phyloP scores from a whole-genome alignment of 2,113 vertebrate genomes.

The Pantherophis guttatus region DNA sequence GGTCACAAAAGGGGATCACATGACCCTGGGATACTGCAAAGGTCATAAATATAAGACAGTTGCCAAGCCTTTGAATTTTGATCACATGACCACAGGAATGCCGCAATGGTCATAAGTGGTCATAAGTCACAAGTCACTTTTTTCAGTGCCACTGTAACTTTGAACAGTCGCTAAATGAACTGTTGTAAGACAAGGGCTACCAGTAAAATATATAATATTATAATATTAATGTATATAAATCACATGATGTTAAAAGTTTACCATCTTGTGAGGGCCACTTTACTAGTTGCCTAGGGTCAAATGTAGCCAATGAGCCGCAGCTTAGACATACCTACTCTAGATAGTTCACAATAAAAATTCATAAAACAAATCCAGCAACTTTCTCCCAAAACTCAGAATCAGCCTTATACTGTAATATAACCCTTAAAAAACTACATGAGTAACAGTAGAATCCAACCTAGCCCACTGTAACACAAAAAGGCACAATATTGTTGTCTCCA shows the following conservation, averaged over 20 bases:
- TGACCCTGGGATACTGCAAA: background rate
- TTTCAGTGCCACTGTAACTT: background rate
- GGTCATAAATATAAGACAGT: background rate
- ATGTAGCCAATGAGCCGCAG: background rate
- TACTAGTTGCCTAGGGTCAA: background rate
- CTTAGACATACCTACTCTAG: background rate
- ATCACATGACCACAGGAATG: background rate
- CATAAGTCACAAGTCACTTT: background rate
- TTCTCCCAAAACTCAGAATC: background rate
- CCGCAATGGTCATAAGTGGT: background rate
- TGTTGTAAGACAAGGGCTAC: background rate
- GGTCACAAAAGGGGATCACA: background rate
- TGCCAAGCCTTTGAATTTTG: background rate
- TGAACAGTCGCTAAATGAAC: background rate
- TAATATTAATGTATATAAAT: background rate
- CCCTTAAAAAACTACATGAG: background rate
- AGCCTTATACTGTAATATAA: background rate
- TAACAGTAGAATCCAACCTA: background rate
- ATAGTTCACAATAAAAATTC: background rate
- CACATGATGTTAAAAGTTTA: background rate
- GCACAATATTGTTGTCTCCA: background rate
- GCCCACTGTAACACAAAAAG: background rate
- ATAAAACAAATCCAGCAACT: background rate
- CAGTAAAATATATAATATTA: background rate
- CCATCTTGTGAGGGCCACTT: background rate